Evolutionary conservation across 2,888 invertebrate species (phyloP), one percentile per base, ranked within the genome.

Genomic region (Patella caerulea): DNA sequence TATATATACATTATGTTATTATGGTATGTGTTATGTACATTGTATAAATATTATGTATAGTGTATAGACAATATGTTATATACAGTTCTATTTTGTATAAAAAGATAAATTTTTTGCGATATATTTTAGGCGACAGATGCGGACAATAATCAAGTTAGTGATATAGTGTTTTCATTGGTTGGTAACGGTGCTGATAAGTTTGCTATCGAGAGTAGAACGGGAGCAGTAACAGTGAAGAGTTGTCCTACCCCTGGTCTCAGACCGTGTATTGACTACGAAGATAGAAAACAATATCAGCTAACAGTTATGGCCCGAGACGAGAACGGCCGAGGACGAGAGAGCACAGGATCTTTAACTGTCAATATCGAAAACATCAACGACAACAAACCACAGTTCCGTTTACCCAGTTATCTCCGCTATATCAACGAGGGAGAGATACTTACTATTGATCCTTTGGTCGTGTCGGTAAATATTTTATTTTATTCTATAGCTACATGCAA

Each of bases 121-220:
- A 45, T 45, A 45, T 45, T 97, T 1, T 95, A 96, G 91, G 98
- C 98, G 0, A 91, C 94, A 0, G 98, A 98, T 91, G 94, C 94
- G 79, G 98, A 98, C 91, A 94, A 94, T 86, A 96, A 94, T 90
- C 98, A 98, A 0, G 96, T 96, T 1, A 94, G 94, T 87, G 97
- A 98, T 0, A 95, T 98, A 81, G 93, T 96, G 83, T 98, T 97
- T 90, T 96, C 96, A 0, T 95, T 95, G 88, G 92, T 97, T n/a
- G 94, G 96, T 15, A 85, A 80, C 78, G 85, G 83, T 9, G 82
- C 81, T 59, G 94, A 96, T 91, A 93, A 96, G 96, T 93, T 98
- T 80, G 93, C 93, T 82, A 93, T 98, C 24, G 95, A 98, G 92
- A 94, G 95, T 3, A 93, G 95, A 77, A 95, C 96, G n/a, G 98